Evolutionary conservation across 2,113 vertebrate species (phyloP).

Genomic region (Eolophus roseicapilla): DNA sequence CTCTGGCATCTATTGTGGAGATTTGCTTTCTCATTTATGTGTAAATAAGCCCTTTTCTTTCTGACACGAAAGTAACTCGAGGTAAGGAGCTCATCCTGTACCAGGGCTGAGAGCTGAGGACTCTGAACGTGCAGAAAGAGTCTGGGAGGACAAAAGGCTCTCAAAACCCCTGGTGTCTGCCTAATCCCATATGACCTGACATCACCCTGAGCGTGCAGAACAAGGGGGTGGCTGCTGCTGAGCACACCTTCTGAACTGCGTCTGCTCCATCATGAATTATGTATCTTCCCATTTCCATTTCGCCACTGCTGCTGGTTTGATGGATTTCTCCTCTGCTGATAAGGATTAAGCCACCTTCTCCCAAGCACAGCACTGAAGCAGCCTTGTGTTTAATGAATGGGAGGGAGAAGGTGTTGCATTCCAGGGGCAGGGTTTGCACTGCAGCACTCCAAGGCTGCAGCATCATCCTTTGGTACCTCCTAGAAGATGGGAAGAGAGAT

Average conservation of each 20-base stretch:
- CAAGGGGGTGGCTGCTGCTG: neutral
- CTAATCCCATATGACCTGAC: neutral
- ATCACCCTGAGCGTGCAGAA: neutral
- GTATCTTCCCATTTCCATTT: slow-evolving; percentile 15
- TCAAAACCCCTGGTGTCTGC: neutral
- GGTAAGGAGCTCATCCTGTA: neutral
- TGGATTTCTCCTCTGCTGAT: neutral
- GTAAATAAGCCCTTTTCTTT: slow-evolving; percentile 29
- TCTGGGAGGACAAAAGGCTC: neutral
- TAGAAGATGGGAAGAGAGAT: neutral
- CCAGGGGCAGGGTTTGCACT: neutral
- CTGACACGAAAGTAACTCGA: neutral
- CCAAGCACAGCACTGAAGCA: neutral
- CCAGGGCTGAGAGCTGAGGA: neutral
- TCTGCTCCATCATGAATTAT: slow-evolving; percentile 8
- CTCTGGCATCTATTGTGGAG: neutral
- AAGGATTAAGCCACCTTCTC: slow-evolving; percentile 8
- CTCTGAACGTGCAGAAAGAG: neutral
- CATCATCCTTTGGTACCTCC: neutral
- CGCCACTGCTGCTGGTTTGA: neutral
- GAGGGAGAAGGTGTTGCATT: neutral
- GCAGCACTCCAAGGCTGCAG: neutral
- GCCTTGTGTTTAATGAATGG: neutral
- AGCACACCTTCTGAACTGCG: neutral
- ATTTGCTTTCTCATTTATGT: slow-evolving; percentile 10